A percentile compares a stretch with the other conserved stretches of the same genome.
Conservation (phyloP, 2,797 vertebrate genomes). For the Phrynocephalus forsythii region DNA sequence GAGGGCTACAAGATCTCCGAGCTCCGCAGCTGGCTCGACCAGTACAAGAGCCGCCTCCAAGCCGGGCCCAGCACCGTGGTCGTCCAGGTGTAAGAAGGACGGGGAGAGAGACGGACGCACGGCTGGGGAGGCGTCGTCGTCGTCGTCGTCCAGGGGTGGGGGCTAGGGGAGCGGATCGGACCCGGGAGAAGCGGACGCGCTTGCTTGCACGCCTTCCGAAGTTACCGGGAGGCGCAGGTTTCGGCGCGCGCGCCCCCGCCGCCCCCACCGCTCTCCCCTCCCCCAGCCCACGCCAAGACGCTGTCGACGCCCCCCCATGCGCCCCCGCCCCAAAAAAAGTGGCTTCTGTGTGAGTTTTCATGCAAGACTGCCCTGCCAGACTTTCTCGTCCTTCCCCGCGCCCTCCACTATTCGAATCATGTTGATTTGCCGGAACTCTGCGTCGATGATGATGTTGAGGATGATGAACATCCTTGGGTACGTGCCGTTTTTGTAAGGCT, state of each 20-base stretch:
- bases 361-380: constrained; percentile 63
- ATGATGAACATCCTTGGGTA: neutral
- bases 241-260: no score
- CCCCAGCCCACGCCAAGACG: neutral
- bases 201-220: no score
- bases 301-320: neutral
- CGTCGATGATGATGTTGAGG: no score
- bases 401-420: constrained; percentile 69
- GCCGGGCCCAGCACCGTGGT: constrained; percentile 76
- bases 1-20: constrained; percentile 97
- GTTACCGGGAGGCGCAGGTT: no score
- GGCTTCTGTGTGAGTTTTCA: constrained; percentile 63
- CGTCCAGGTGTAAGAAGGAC: constrained; percentile 85
- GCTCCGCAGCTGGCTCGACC: constrained; percentile 91
- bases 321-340: constrained; percentile 39
- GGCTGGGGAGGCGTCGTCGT: constrained; percentile 7
- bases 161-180: neutral
- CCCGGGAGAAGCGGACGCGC: no score
- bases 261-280: neutral
- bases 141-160: no score
- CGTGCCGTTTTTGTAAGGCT: neutral
- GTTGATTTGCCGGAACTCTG: constrained; percentile 67
- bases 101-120: neutral
- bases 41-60: constrained; percentile 81
- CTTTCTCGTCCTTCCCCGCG: constrained; percentile 31